Evolutionary conservation across 2,888 invertebrate genomes (phyloP).

Genomic region (Andricus curvator): DNA sequence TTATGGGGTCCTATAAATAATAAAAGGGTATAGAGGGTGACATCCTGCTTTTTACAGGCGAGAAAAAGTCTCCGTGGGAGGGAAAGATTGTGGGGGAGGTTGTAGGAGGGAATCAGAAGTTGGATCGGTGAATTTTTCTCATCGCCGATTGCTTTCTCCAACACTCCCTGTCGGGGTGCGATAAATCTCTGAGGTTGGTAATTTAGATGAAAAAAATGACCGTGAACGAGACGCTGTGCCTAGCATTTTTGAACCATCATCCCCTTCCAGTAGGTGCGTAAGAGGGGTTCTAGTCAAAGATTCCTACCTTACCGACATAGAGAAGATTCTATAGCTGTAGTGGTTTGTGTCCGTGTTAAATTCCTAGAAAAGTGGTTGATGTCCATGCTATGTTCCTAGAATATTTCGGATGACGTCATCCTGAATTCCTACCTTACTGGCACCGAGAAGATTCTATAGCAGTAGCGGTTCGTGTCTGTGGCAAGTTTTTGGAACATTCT

Average conservation of each 20-base stretch:
- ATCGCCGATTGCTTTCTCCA: slow-evolving; percentile 28
- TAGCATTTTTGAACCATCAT: not conserved
- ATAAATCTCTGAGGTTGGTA: slow-evolving; percentile 39
- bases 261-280: not conserved
- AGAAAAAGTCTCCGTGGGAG: slow-evolving; percentile 19
- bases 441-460: too few species aligned
- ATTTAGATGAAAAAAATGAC: slow-evolving; percentile 26
- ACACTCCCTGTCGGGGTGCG: not conserved
- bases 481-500: too few species aligned
- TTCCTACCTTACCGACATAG: too few species aligned
- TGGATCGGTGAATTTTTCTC: slow-evolving; percentile 19
- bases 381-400: too few species aligned
- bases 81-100: not conserved
- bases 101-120: not conserved
- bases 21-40: slow-evolving; percentile 33
- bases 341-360: too few species aligned
- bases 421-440: too few species aligned
- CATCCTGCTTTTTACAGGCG: not conserved
- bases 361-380: too few species aligned
- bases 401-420: too few species aligned
- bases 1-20: slow-evolving; percentile 38
- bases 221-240: not conserved
- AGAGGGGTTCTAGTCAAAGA: too few species aligned
- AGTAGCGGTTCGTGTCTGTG: too few species aligned
- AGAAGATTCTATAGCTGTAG: too few species aligned